Evolutionary conservation across 2,797 vertebrate genomes (phyloP), one percentile per base, ranked within the genome.

Genomic region (Rhabdophis nuchalis): DNA sequence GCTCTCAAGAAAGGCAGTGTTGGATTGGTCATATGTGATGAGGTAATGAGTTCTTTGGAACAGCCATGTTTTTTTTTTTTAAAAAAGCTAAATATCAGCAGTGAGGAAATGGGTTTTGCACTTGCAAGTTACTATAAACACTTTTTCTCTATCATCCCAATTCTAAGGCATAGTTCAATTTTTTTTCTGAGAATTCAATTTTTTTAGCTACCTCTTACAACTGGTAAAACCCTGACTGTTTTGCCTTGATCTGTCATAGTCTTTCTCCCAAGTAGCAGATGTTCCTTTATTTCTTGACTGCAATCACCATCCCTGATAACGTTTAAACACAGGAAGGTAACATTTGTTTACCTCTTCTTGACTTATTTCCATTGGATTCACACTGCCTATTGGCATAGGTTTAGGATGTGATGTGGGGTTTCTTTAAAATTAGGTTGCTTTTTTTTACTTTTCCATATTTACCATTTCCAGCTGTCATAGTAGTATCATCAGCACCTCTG

Each of bases 21-120:
- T 52, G 99, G 99, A 32, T 97, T 99, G 64, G 97, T 99, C 94
- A 99, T 99, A 93, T 99, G 99, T 96, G 99, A 99, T 7, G 99
- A 99, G 99, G 99, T 99, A 97, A 82, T 46, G 20, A 13, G 77
- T 46, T 46, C 10, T 46, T 82, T 82, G 77, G 41, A 46, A 46
- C 1, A 82, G 10, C 41, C 77, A 12, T 46, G 20, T 36, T 72
- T 36, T 82, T 72, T 36, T 82, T 8, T 25, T 58, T 10, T 25
- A 14, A 14, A 72, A 77, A 77, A 77, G 46, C 18, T 41, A 82
- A 82, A 82, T 25, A 82, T 82, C 41, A 82, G 41, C 4, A 46
- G 41, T 46, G 20, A 46, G 41, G 10, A 4, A 82, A 82, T 82
- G 41, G 41, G 13, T 36, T 72, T 50, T 50, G 46, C 32, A 36